These are phyloP conservation scores for Tokudaia tokunoshimensis DNA, from an alignment of 2,797 vertebrate genomes.

Conservation along the genomic window DNA sequence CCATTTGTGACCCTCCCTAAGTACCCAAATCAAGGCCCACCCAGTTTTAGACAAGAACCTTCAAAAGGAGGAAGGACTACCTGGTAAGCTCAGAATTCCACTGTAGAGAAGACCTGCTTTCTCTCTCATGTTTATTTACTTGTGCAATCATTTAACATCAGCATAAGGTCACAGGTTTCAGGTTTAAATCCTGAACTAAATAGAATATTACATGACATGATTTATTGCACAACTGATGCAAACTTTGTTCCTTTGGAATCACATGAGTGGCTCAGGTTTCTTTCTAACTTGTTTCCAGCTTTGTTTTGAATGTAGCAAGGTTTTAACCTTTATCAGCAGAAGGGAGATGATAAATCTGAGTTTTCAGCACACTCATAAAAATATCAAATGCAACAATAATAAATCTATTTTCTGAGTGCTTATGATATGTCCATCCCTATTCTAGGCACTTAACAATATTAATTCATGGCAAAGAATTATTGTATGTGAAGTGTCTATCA, in stretches of 20 bases:
- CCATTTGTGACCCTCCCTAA: not conserved
- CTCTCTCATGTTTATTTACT: not conserved
- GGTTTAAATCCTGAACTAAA: not conserved
- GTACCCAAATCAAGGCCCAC: not conserved
- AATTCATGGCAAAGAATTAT: conserved; percentile 30
- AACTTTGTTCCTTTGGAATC: not conserved
- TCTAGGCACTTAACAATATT: not conserved
- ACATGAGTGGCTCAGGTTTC: not conserved
- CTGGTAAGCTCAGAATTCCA: not conserved
- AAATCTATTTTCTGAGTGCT: not conserved
- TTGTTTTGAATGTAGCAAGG: conserved; percentile 18
- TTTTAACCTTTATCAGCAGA: not conserved
- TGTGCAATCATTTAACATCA: not conserved
- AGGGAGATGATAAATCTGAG: not conserved
- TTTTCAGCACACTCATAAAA: conserved; percentile 3
- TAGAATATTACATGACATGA: not conserved
- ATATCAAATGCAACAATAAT: not conserved
- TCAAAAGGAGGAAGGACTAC: not conserved
- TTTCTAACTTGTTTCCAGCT: not conserved
- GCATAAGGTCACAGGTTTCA: not conserved
- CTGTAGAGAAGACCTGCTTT: not conserved
- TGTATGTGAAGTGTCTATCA: not conserved
- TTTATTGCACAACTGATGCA: not conserved
- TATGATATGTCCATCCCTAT: not conserved
- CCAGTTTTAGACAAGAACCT: not conserved